These are phyloP conservation scores for Aegotheles bennettii DNA, from an alignment of 2,113 vertebrate genomes.

Conservation along the genomic window DNA sequence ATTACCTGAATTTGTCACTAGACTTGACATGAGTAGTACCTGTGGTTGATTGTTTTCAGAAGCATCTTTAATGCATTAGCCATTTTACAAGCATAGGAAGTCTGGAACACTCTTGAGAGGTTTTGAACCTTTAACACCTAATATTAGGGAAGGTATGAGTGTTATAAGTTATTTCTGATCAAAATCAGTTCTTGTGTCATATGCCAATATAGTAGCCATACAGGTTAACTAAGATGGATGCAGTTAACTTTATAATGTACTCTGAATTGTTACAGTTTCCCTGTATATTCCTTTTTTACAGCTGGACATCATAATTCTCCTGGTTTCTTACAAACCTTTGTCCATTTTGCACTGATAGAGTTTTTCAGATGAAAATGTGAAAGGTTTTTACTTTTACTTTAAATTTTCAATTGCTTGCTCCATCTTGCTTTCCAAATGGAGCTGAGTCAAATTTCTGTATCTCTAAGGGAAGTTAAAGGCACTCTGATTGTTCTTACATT, in stretches of 20 bases:
- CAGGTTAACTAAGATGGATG: neutral
- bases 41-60: neutral
- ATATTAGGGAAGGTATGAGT: neutral
- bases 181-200: neutral
- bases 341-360: neutral
- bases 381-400: neutral
- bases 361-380: neutral
- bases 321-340: neutral
- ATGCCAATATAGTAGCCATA: neutral
- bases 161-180: neutral
- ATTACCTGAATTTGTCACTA: neutral
- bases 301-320: neutral
- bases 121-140: neutral
- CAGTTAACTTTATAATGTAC: neutral
- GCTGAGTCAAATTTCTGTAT: neutral
- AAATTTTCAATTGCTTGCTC: neutral
- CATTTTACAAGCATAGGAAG: neutral
- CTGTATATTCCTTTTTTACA: neutral
- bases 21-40: neutral
- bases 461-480: neutral
- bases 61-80: neutral
- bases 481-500: neutral
- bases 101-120: neutral
- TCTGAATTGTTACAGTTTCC: neutral
- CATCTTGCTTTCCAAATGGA: neutral